Evolutionary conservation across 2,113 vertebrate genomes (phyloP).

Genomic region (Paedocypris sp.): DNA sequence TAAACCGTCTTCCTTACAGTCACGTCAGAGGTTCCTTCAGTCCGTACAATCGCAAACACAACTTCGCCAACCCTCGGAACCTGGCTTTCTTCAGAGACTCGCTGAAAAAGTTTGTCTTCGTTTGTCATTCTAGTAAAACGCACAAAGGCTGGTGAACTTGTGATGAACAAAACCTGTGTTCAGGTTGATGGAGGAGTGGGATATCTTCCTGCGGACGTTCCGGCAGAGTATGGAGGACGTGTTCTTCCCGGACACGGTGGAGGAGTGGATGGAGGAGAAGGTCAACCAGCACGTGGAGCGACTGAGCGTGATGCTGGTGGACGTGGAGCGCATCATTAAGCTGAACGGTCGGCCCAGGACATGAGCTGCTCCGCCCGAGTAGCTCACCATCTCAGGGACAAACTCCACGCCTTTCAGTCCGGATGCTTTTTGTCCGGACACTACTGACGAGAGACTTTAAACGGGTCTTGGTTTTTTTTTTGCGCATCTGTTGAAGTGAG

Average conservation of each 20-base stretch:
- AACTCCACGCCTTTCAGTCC: too few species aligned
- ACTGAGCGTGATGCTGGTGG: conserved; percentile 49
- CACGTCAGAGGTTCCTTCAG: conserved; percentile 59
- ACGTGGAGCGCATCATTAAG: conserved; percentile 49
- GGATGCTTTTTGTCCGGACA: too few species aligned
- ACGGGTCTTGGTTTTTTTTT: too few species aligned
- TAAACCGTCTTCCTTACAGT: conserved; percentile 41
- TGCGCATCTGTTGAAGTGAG: too few species aligned
- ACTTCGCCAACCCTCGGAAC: conserved; percentile 64
- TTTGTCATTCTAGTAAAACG: too few species aligned
- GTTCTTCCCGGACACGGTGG: conserved; percentile 59
- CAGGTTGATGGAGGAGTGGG: conserved; percentile 60
- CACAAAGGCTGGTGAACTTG: too few species aligned
- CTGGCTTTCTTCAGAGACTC: conserved; percentile 52
- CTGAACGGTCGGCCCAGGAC: conserved; percentile 45
- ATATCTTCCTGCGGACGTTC: conserved; percentile 45
- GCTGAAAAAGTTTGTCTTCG: conserved; percentile 53
- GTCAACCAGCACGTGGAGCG: conserved; percentile 55
- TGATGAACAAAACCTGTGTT: too few species aligned
- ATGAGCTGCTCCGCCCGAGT: too few species aligned
- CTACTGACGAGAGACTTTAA: too few species aligned
- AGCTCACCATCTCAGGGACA: too few species aligned
- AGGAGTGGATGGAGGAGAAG: conserved; percentile 70
- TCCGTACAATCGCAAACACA: conserved; percentile 55
- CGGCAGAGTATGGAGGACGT: conserved; percentile 48